phyloP scores from a whole-genome alignment of 1,140 invertebrate species.

The Lepidostoma basale region DNA sequence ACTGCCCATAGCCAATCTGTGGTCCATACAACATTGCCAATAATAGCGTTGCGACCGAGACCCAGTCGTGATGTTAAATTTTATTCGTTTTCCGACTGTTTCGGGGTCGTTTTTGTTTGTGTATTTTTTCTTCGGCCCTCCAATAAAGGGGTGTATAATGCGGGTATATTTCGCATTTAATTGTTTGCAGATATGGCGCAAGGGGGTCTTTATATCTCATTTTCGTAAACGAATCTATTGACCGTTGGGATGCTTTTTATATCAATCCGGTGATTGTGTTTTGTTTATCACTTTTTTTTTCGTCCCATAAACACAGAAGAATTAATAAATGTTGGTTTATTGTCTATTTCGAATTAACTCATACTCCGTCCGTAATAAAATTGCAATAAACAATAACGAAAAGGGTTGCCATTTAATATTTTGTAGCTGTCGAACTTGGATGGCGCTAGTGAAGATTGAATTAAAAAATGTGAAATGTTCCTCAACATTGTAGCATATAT shows the following conservation, averaged over 20 bases:
- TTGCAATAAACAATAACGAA: too few species aligned
- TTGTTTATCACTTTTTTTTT: too few species aligned
- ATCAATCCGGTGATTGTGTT: too few species aligned
- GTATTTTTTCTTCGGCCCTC: constrained; percentile 24
- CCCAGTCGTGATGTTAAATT: constrained; percentile 38
- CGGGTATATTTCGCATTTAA: constrained; percentile 29
- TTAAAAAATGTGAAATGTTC: too few species aligned
- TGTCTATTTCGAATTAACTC: too few species aligned
- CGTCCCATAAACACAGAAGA: too few species aligned
- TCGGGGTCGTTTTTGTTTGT: constrained; percentile 23
- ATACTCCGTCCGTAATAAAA: too few species aligned
- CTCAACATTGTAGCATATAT: too few species aligned
- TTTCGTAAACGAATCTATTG: constrained; percentile 19
- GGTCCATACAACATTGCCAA: constrained; percentile 29
- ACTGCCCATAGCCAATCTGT: constrained; percentile 22
- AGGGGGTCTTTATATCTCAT: constrained; percentile 20
- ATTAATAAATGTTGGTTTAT: too few species aligned
- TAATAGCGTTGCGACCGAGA: constrained; percentile 17
- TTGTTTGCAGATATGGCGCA: constrained; percentile 37
- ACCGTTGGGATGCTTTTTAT: constrained; percentile 2
- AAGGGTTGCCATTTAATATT: too few species aligned
- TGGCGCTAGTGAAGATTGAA: too few species aligned
- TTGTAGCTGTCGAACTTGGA: too few species aligned
- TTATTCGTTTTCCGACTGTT: constrained; percentile 37
- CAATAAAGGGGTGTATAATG: constrained; percentile 22